Evolutionary conservation across 2,888 invertebrate species (phyloP), one percentile per base, ranked within the genome.

Genomic region (Polydrusus tereticollis): DNA sequence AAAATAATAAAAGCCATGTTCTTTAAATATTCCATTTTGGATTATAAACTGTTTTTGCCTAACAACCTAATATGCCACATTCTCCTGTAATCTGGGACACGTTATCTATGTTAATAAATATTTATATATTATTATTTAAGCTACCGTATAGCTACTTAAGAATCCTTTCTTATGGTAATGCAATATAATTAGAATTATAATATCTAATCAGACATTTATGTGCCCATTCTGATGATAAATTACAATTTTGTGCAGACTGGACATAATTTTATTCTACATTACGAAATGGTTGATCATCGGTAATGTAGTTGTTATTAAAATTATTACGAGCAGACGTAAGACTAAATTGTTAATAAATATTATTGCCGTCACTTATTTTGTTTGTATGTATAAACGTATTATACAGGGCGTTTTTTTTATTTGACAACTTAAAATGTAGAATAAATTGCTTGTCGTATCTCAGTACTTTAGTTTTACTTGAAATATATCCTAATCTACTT

Each of bases 151-250:
- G 50, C 50, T 50, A 26, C 26, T 26, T 50, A 26, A 50, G 26
- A 50, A 26, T 14, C 23, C 14, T 50, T 23, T 50, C 23, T 26
- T 18, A 23, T 26, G 14, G 7, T 23, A 50, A 50, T 26, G 50
- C 50, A 6, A 26, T 7, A 26, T 45, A 38, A 58, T 41, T 41
- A 58, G 21, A n/a, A 41, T 58, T 38, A 58, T 58, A 58, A 58
- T 58, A 33, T 16, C 57, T 33, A 58, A 58, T 58, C 41, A 58
- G 36, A 21, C 18, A 58, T 58, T 58, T 58, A 58, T 38, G 41
- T 38, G 14, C 33, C 38, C 16, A 58, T 14, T 10, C 33, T 58
- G 8, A 58, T 16, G 16, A 58, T 38, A 38, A 58, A 38, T 21
- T 2, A 58, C 16, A 41, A n/a, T 58, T 38, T 20, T 23, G 21